Conservation (phyloP, 2,113 vertebrate species). For the Otis tarda region DNA sequence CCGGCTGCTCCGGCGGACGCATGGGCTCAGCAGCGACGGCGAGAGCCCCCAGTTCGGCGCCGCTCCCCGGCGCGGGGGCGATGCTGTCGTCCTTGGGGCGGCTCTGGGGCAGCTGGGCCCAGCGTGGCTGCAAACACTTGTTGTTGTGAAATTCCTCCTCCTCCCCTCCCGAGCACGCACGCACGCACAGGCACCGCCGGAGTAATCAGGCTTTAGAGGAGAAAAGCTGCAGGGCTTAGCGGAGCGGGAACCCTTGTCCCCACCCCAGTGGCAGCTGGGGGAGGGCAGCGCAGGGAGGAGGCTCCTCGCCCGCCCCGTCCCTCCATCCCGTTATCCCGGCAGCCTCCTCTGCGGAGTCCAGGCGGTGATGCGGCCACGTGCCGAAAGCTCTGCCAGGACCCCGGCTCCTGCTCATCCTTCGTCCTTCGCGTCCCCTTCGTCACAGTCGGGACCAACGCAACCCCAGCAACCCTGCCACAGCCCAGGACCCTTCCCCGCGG, state of each 20-base stretch:
- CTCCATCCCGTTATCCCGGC: background rate
- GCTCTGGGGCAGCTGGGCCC: conserved; percentile 41
- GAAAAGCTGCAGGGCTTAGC: conserved; percentile 69
- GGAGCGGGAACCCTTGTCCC: conserved; percentile 53
- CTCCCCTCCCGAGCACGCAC: conserved; percentile 16
- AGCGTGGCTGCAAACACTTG: conserved; percentile 41
- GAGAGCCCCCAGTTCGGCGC: background rate
- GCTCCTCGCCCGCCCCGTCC: background rate
- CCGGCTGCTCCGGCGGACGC: fast-evolving
- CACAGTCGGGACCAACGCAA: fast-evolving
- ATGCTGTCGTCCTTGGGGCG: background rate
- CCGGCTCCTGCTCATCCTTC: background rate
- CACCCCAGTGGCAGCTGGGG: conserved; percentile 25
- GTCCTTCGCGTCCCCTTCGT: fast-evolving
- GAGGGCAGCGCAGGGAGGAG: background rate
- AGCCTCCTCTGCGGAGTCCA: background rate
- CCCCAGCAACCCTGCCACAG: background rate
- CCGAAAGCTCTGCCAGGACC: background rate
- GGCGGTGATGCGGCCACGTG: fast-evolving
- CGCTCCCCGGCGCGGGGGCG: fast-evolving
- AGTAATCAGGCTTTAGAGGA: conserved; percentile 72
- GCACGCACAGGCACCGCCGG: conserved; percentile 45
- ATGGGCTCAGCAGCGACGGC: background rate
- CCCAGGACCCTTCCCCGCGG: background rate
- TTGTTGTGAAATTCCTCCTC: conserved; percentile 63